Percentiles rank a stretch among this genome's conserved stretches.
These are phyloP conservation scores for Drosophila longiperda DNA, from an alignment of 2,888 invertebrate genomes.

Conservation along the genomic window DNA sequence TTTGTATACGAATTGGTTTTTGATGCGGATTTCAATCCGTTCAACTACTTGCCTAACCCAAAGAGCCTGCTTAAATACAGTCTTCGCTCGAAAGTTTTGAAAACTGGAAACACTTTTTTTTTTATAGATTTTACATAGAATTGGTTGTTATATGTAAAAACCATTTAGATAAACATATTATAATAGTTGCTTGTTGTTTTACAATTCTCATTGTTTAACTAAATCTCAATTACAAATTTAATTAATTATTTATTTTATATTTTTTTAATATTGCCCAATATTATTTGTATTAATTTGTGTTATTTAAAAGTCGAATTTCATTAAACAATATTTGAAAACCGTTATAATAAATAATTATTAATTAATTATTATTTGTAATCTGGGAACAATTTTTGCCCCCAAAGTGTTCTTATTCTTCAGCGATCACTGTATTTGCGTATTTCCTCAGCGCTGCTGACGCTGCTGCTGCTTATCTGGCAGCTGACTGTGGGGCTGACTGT, in stretches of 20 bases:
- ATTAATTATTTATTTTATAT: background rate
- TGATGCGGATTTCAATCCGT: constrained; percentile 13
- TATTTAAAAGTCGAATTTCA: background rate
- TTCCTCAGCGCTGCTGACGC: constrained; percentile 11
- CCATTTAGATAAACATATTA: background rate
- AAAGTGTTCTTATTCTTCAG: constrained; percentile 6
- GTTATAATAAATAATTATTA: background rate
- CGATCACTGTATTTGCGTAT: constrained; percentile 27
- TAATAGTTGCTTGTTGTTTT: background rate
- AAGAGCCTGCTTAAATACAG: background rate
- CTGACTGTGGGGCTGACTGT: constrained; percentile 20
- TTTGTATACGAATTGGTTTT: constrained; percentile 48
- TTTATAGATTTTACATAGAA: background rate
- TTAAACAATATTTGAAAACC: background rate
- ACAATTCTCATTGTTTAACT: background rate
- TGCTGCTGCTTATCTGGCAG: constrained; percentile 29
- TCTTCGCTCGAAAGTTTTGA: background rate
- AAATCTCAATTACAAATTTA: background rate
- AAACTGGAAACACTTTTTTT: background rate
- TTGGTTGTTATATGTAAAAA: background rate
- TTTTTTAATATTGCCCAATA: background rate
- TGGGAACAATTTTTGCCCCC: background rate
- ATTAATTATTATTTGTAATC: background rate
- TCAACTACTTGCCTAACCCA: background rate
- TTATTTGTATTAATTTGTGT: background rate